A percentile compares a stretch with the other conserved stretches of the same genome.
Conservation (phyloP, 2,888 invertebrate genomes). For the Zhuqinia jingwanae region DNA sequence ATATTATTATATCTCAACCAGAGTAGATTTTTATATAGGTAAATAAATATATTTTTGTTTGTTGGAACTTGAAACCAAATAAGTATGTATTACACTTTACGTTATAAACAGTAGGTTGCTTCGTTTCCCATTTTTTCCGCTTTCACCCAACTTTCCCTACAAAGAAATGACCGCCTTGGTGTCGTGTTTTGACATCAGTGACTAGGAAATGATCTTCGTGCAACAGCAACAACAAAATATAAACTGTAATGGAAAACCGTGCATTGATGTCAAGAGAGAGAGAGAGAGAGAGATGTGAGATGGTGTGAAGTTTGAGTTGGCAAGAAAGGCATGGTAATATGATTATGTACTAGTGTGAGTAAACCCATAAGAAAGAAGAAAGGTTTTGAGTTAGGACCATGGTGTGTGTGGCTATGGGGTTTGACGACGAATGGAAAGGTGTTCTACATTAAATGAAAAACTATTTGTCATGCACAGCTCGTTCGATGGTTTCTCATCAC, state of each 20-base stretch:
- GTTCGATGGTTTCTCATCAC: not conserved
- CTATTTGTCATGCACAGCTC: slow-evolving; percentile 23
- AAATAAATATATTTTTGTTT: not conserved
- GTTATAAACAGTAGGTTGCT: not conserved
- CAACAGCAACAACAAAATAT: not conserved
- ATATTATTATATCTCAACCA: too few relatives aligned
- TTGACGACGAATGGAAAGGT: not conserved
- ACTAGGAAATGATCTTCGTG: not conserved
- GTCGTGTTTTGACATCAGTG: slow-evolving; percentile 11
- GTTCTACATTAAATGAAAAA: slow-evolving; percentile 7
- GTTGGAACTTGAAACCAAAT: not conserved
- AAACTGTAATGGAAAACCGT: not conserved
- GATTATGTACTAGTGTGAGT: not conserved
- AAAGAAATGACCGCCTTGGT: not conserved
- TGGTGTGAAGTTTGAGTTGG: not conserved
- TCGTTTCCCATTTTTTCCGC: not conserved
- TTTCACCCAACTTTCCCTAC: not conserved
- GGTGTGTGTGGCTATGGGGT: not conserved
- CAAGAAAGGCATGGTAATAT: not conserved
- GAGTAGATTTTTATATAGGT: too few relatives aligned
- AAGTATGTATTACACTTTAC: not conserved
- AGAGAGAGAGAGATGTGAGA: not conserved
- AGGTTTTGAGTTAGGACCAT: not conserved
- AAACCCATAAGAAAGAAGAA: not conserved
- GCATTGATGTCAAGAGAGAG: too few relatives aligned